Evolutionary conservation across 1,140 invertebrate species (phyloP).

Genomic region (Lordiphosa collinella): DNA sequence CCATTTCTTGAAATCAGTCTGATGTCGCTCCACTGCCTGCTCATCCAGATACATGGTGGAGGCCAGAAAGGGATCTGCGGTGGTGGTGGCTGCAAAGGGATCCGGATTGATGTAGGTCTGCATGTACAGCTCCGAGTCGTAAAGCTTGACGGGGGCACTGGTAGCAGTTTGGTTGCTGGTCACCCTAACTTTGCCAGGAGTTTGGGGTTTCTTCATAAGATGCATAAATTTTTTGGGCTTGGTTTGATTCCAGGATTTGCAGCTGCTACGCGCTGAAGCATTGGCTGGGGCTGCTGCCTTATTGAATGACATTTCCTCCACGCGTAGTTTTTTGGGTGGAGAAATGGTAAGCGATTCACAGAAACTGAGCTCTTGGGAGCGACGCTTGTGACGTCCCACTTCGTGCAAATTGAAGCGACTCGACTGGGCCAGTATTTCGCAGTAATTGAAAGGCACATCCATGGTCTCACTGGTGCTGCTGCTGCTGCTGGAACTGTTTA

Average conservation of each 20-base stretch:
- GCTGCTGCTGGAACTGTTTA: slow-evolving; percentile 47
- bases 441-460: slow-evolving; percentile 67
- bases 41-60: slow-evolving; percentile 88
- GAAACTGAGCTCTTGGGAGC: slow-evolving; percentile 60
- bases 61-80: slow-evolving; percentile 85
- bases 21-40: slow-evolving; percentile 89
- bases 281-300: neutral
- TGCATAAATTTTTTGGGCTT: slow-evolving; percentile 62
- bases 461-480: slow-evolving; percentile 47
- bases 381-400: slow-evolving; percentile 52
- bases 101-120: slow-evolving; percentile 80
- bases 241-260: slow-evolving; percentile 38
- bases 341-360: slow-evolving; percentile 62
- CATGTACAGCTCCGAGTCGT: slow-evolving; percentile 68
- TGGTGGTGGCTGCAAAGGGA: slow-evolving; percentile 83
- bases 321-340: slow-evolving; percentile 58
- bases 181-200: slow-evolving; percentile 35
- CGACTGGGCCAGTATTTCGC: slow-evolving; percentile 75
- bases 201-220: slow-evolving; percentile 51
- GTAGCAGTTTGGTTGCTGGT: neutral
- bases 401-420: slow-evolving; percentile 77
- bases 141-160: slow-evolving; percentile 45
- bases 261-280: slow-evolving; percentile 1
- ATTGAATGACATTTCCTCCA: slow-evolving; percentile 27
- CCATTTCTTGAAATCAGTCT: slow-evolving; percentile 91